Percentiles rank a stretch among this genome's conserved stretches.
Evolutionary conservation across 2,113 vertebrate species (phyloP).

Genomic region (Microcebus tavaratra): DNA sequence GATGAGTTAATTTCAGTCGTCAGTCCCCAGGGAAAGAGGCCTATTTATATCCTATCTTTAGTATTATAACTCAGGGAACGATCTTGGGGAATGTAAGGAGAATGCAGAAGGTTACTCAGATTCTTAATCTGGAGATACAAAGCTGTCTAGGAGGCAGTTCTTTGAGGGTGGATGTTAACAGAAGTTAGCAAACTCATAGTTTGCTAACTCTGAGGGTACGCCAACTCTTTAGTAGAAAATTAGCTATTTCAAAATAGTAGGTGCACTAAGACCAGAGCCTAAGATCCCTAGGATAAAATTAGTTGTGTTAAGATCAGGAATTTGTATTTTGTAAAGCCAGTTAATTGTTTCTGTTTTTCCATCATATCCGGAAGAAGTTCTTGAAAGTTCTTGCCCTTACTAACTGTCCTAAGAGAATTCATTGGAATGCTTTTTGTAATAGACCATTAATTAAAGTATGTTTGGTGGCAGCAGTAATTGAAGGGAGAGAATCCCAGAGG

Average conservation of each 20-base stretch:
- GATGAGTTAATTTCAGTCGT: neutral
- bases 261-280: neutral
- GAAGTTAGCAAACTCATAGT: neutral
- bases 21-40: neutral
- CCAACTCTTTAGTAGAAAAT: neutral
- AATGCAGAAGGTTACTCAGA: neutral
- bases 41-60: neutral
- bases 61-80: neutral
- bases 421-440: neutral
- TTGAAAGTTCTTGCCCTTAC: neutral
- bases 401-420: neutral
- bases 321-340: neutral
- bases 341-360: neutral
- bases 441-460: constrained; percentile 21
- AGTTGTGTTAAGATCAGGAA: constrained; percentile 34
- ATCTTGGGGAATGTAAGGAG: neutral
- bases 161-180: neutral
- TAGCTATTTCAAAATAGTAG: constrained; percentile 28
- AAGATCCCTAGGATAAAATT: neutral
- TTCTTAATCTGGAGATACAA: neutral
- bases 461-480: neutral
- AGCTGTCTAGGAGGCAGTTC: neutral
- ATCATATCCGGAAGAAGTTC: neutral
- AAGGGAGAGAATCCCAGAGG: neutral
- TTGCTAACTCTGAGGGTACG: neutral